Percentiles rank a stretch among this genome's conserved stretches.
These are phyloP conservation scores for Manis javanica DNA, from an alignment of 2,797 vertebrate genomes.

Conservation along the genomic window DNA sequence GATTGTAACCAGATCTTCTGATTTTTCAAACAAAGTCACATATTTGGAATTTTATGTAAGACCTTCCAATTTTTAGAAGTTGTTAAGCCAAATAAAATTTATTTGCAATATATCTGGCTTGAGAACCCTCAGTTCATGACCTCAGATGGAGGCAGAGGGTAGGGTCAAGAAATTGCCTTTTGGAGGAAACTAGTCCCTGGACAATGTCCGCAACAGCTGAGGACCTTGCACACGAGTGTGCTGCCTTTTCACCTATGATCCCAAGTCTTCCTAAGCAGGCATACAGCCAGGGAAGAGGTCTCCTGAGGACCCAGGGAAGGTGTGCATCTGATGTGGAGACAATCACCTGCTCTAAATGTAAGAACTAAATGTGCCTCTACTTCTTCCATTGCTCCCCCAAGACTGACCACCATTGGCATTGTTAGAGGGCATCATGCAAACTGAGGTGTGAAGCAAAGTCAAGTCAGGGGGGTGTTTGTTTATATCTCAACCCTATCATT, in stretches of 20 bases:
- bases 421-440: background rate
- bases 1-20: background rate
- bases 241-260: background rate
- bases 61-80: background rate
- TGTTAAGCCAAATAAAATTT: background rate
- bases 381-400: rapidly evolving
- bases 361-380: background rate
- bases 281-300: background rate
- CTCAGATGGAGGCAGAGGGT: background rate
- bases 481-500: background rate
- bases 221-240: background rate
- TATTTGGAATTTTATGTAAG: constrained; percentile 17
- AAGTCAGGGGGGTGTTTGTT: background rate
- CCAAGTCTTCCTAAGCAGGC: background rate
- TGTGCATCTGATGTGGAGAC: background rate
- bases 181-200: background rate
- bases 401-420: background rate
- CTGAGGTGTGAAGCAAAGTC: background rate
- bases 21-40: background rate
- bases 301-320: background rate
- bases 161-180: background rate
- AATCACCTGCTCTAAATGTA: background rate
- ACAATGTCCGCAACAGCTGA: background rate
- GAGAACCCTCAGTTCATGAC: background rate
- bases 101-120: background rate